Evolutionary conservation across 2,113 vertebrate genomes (phyloP), one percentile per base, ranked within the genome.

Genomic region (Pachyramphus minor): DNA sequence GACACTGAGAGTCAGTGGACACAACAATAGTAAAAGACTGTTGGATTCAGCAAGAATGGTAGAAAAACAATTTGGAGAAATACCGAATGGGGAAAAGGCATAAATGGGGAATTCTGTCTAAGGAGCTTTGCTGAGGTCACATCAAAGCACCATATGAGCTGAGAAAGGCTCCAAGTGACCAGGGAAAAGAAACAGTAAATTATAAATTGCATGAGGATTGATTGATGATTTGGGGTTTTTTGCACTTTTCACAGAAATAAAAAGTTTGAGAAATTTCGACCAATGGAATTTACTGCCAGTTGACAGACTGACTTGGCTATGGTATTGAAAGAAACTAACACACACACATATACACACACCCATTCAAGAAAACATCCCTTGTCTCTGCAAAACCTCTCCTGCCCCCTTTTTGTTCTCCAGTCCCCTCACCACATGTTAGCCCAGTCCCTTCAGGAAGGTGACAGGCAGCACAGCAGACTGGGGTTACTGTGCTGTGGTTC

Each of bases 291-390:
- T 52, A 42, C 21, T 5, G 3, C 17, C 35, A 74, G 13, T 25
- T 64, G 41, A 68, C 14, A 64, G 62, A 83, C 9, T 58, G 30
- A 50, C 60, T 15, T 21, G 23, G 39, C 44, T 39, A 37, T 25
- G 41, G 9, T 44, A 67, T 5, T 53, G 19, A 87, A 87, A 83
- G 31, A 72, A 76, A 83, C 14, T 59, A 89, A 86, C 12, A 76
- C 3, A 33, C 12, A 60, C 6, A 49, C 2, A 11, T 62, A 41
- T 19, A 53, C 1, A 13, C 1, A 8, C 8, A 49, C 1, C 8
- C 7, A 55, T 58, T 67, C 39, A 84, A 49, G 8, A 63, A 86
- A 52, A 59, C 8, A 52, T 15, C 4, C 12, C 18, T n/a, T 37
- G 17, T 20, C 10, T 53, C 50, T 44, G 24, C 16, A 74, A 90